Conservation (phyloP, 2,113 vertebrate genomes). For the Menura novaehollandiae region DNA sequence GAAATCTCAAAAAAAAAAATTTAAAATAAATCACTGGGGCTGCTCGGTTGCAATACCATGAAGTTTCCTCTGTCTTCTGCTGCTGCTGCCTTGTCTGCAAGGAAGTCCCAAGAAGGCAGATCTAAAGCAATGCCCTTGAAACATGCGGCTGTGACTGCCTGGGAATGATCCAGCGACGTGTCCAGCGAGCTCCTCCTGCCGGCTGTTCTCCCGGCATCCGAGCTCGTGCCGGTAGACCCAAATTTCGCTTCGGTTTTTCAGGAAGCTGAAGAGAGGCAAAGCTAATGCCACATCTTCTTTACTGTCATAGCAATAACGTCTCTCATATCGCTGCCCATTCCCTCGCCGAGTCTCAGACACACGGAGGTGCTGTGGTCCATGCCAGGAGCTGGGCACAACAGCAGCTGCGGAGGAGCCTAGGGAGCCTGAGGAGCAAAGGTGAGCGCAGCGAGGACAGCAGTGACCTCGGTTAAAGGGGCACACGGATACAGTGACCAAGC, state of each 20-base stretch:
- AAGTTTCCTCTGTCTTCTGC: neutral
- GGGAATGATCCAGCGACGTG: neutral
- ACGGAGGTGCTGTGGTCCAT: fast-evolving
- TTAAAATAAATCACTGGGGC: neutral
- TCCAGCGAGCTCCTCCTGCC: conserved; percentile 57
- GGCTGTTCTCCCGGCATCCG: neutral
- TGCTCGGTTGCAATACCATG: neutral
- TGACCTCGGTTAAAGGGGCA: neutral
- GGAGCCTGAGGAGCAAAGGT: neutral
- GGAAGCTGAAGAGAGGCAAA: neutral
- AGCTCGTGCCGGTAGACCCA: fast-evolving
- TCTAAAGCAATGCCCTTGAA: neutral
- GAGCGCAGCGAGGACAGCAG: neutral
- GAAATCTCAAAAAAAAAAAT: neutral
- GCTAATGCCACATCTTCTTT: neutral
- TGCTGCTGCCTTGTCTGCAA: neutral
- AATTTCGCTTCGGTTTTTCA: neutral
- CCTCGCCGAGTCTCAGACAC: neutral
- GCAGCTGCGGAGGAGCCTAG: neutral
- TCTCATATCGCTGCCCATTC: neutral
- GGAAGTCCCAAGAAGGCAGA: neutral
- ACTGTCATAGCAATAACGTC: neutral
- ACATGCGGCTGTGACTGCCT: fast-evolving
- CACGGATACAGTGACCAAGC: neutral
- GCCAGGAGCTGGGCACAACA: neutral